Base-by-base conservation (phyloP, 2,113 vertebrate species). In the Corvus cornix region DNA sequence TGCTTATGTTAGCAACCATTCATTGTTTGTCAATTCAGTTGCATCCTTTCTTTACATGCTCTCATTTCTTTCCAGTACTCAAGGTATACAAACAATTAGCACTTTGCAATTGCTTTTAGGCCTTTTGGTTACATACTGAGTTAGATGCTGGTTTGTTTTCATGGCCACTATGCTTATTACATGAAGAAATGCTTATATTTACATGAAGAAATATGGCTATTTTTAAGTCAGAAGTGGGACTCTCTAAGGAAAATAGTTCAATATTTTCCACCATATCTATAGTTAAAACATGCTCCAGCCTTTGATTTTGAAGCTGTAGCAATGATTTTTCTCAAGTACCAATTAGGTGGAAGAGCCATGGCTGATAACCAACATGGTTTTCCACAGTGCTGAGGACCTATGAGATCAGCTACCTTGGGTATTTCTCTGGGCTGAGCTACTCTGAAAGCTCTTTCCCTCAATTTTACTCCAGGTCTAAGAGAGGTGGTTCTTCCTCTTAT, bases 311-410 rank as follows among this genome's bases (percentile, higher is more conserved):
- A 91, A 76, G 16, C 48, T 39, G 9, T 41, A 73, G 18, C 5
- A 76, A 16, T 0, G 2, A 3, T 77, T 66, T 20, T 51, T 72
- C 30, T 84, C 78, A 67, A 59, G 35, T 30, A 21, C 19, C 9
- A 28, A 17, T 63, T 23, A 5, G 6, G 6, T 8, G 53, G 53
- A 73, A 73, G 23, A 76, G 4, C 21, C 21, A 31, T 4, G 26
- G 35, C 13, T 92, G 37, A 35, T 24, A 90, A 51, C 13, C 20
- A 30, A 9, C 31, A 35, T 37, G 30, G 20, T 66, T 51, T 82
- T 85, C 23, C 16, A 5, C 9, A 41, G 7, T 3, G 1, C 20
- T 1, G 4, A 27, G 11, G 13, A 31, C 16, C 20, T 46, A 2
- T 7, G 11, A 75, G 10, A 49, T 35, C 30, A 83, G 10, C 31